These are phyloP conservation scores for Cuniculus paca DNA, from an alignment of 2,797 vertebrate genomes.

Conservation along the genomic window DNA sequence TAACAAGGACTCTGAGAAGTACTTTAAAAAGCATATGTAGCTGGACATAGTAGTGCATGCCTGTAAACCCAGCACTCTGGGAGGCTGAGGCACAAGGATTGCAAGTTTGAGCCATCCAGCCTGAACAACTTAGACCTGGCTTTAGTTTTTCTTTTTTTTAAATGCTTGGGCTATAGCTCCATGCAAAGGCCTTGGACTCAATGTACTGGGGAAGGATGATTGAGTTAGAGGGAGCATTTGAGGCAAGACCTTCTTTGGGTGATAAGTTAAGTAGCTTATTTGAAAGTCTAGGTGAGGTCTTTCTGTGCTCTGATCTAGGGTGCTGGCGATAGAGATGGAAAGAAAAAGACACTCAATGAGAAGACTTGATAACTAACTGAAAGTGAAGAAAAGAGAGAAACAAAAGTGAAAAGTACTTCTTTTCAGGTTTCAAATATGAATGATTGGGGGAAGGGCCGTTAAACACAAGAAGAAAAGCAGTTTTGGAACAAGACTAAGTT, in stretches of 20 bases:
- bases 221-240: slow-evolving; percentile 25
- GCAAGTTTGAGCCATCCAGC: neutral
- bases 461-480: slow-evolving; percentile 13
- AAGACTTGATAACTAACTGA: slow-evolving; percentile 68
- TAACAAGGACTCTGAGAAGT: neutral
- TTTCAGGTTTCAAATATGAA: slow-evolving; percentile 69
- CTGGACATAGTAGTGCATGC: neutral
- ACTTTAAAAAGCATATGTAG: neutral
- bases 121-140: neutral
- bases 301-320: slow-evolving; percentile 67
- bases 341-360: slow-evolving; percentile 74
- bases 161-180: neutral
- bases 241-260: neutral
- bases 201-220: neutral
- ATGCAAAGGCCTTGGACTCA: neutral
- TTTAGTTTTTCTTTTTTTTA: neutral
- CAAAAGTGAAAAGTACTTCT: slow-evolving; percentile 65
- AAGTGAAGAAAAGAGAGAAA: slow-evolving; percentile 55
- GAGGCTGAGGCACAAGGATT: neutral
- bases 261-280: slow-evolving; percentile 56
- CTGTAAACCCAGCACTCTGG: neutral
- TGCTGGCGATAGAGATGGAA: slow-evolving; percentile 76
- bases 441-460: neutral
- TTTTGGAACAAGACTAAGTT: neutral
- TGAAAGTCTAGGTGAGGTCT: slow-evolving; percentile 40